Conservation (phyloP, 2,113 vertebrate genomes). For the Phocoena sinus region DNA sequence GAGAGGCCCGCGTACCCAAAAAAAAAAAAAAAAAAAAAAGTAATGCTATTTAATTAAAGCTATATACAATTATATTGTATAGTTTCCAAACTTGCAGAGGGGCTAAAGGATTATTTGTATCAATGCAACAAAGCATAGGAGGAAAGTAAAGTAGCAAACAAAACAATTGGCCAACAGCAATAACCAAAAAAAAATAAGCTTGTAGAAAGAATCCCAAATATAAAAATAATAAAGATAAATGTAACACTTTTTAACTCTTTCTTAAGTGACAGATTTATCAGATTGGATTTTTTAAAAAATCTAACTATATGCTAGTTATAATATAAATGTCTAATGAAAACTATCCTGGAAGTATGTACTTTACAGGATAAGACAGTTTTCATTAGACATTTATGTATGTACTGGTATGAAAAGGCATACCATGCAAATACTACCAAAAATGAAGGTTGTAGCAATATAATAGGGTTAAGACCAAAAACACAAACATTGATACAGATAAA, state of each 20-base stretch:
- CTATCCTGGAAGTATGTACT: not conserved
- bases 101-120: not conserved
- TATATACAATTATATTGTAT: not conserved
- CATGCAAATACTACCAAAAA: not conserved
- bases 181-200: not conserved
- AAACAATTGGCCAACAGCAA: not conserved
- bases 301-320: not conserved
- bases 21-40: not conserved
- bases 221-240: not conserved
- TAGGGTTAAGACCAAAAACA: not conserved
- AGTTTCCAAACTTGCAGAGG: not conserved
- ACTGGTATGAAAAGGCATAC: not conserved
- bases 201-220: not conserved
- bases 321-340: not conserved
- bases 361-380: not conserved
- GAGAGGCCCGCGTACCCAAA: no score
- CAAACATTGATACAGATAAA: not conserved
- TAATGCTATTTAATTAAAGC: not conserved
- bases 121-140: not conserved
- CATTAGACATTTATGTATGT: not conserved
- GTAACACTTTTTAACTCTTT: not conserved
- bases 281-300: not conserved
- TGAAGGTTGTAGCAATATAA: not conserved
- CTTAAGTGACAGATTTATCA: not conserved
- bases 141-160: not conserved